These are phyloP conservation scores for Eulemur mongoz DNA, from an alignment of 2,797 vertebrate genomes.

Conservation along the genomic window DNA sequence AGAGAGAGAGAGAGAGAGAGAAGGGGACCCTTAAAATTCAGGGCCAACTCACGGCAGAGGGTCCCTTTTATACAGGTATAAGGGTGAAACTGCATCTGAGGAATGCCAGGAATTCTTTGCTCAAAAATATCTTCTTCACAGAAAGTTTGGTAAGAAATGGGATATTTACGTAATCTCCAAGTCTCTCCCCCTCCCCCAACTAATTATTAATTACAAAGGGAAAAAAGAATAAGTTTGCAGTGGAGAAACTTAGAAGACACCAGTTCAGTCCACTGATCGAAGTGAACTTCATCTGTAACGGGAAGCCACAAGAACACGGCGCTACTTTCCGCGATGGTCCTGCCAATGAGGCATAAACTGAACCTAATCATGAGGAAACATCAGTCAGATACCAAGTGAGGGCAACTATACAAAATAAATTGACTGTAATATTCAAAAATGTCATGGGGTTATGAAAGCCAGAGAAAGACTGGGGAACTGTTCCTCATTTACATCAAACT, in stretches of 20 bases:
- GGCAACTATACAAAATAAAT: neutral
- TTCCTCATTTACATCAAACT: neutral
- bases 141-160: neutral
- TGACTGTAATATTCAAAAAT: neutral
- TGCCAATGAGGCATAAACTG: neutral
- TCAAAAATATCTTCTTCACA: neutral
- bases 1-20: neutral
- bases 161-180: neutral
- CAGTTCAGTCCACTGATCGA: neutral
- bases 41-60: neutral
- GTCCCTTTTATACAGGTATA: neutral
- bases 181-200: neutral
- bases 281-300: neutral
- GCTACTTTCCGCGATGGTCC: neutral
- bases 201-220: neutral
- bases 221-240: neutral
- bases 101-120: neutral
- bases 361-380: neutral
- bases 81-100: neutral
- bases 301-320: neutral
- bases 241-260: neutral
- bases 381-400: neutral
- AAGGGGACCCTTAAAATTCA: neutral
- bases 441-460: neutral
- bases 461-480: neutral